Base-by-base conservation (phyloP, 1,140 invertebrate species). In the Zaprionus ornatus region DNA sequence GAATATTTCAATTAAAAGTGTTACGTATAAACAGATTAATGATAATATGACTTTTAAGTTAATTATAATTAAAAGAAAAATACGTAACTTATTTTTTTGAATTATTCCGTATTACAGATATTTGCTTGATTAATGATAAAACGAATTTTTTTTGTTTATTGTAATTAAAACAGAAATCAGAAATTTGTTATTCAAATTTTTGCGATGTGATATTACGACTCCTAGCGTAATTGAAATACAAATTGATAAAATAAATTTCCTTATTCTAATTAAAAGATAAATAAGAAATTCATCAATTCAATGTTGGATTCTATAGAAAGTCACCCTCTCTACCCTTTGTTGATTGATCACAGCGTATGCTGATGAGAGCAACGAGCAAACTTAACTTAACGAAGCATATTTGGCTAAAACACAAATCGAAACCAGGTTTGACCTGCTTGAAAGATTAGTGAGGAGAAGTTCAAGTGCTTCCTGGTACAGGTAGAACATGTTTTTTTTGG, bases 401-500 rank as follows among this genome's bases (percentile, higher is more conserved):
- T 40, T n/a, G 15, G 37, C 37, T n/a, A n/a, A 40, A 40, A n/a
- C n/a, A 21, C 13, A 67, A 67, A 67, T 37, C 15, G 40, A 70
- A 71, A 75, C 60, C 73, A 29, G 60, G 66, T 87, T 79, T 85
- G 66, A 78, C 71, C 61, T 66, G 70, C 48, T 75, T 80, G 62
- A 55, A 66, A 66, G 37, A 69, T 67, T 21, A 60, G 37, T 19
- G 54, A 13, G 15, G 45, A 40, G 17, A 19, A 4, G 32, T n/a
- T 23, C 32, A 68, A 64, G 35, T 70, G 80, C 80, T 87, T 87
- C 84, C 84, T 87, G 82, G 27, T 66, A 79, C 82, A 79, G 84
- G 32, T 84, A 84, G 84, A 87, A 87, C 83, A 80, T 87, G 84
- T 87, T 87, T 71, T 45, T 42, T 42, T 42, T 17, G 40, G 40